Evolutionary conservation across 1,140 invertebrate species (phyloP).

Genomic region (Plectus sambesii): DNA sequence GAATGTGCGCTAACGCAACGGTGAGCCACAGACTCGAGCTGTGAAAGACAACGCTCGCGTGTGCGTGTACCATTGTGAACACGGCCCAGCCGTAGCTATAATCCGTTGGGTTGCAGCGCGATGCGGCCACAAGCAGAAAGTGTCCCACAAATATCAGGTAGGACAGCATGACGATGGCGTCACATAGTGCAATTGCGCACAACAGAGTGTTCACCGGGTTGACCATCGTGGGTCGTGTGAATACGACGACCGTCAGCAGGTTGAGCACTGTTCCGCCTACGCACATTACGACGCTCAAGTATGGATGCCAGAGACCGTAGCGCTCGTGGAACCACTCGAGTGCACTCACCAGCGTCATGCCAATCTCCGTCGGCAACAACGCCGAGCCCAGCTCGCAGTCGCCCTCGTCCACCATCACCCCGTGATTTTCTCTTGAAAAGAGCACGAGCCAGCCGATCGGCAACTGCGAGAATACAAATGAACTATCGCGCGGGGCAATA

Average conservation of each 20-base stretch:
- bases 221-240: slow-evolving; percentile 56
- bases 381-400: too few relatives aligned
- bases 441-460: too few relatives aligned
- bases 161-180: slow-evolving; percentile 42
- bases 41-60: slow-evolving; percentile 40
- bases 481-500: too few relatives aligned
- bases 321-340: too few relatives aligned
- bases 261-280: slow-evolving; percentile 68
- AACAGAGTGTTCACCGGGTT: slow-evolving; percentile 41
- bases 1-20: slow-evolving; percentile 39
- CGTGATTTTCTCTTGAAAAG: too few relatives aligned
- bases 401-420: too few relatives aligned
- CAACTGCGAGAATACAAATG: too few relatives aligned
- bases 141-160: slow-evolving; percentile 40
- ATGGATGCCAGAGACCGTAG: too few relatives aligned
- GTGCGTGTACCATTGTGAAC: slow-evolving; percentile 40
- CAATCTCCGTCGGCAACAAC: too few relatives aligned
- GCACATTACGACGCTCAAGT: too few relatives aligned
- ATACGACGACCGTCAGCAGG: slow-evolving; percentile 70
- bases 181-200: slow-evolving; percentile 41
- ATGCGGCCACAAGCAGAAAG: slow-evolving; percentile 33
- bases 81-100: slow-evolving; percentile 34
- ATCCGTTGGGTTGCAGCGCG: slow-evolving; percentile 20
- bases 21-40: slow-evolving; percentile 41
- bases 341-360: too few relatives aligned